Evolutionary conservation across 2,113 vertebrate genomes (phyloP).

Genomic region (Clinocottus analis): DNA sequence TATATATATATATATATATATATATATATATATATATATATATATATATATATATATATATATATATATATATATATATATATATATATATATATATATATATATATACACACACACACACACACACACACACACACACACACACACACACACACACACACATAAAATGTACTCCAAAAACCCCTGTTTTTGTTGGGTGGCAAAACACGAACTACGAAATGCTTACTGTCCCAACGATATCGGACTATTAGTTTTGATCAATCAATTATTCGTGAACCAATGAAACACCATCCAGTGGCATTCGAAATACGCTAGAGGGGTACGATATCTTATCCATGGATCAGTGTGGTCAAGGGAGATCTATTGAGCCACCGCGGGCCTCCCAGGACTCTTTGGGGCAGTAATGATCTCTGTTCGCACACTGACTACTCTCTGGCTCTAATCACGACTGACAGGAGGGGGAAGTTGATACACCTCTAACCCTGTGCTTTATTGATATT

Average conservation of each 20-base stretch:
- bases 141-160: too few species aligned
- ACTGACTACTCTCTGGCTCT: slow-evolving; percentile 72
- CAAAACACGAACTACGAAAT: background rate
- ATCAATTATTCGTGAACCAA: slow-evolving; percentile 11
- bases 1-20: slow-evolving; percentile 39
- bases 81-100: background rate
- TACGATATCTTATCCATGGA: slow-evolving; percentile 51
- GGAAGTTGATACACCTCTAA: slow-evolving; percentile 74
- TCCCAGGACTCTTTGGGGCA: slow-evolving; percentile 77
- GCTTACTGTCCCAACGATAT: background rate
- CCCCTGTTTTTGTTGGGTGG: background rate
- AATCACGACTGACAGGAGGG: slow-evolving; percentile 78
- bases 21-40: background rate
- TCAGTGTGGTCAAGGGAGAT: slow-evolving; percentile 49
- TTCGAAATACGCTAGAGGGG: slow-evolving; percentile 42
- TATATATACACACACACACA: slow-evolving; percentile 39
- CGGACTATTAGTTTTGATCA: background rate
- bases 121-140: background rate
- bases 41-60: too few species aligned
- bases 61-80: too few species aligned
- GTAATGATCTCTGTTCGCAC: slow-evolving; percentile 76
- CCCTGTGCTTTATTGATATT: slow-evolving; percentile 57
- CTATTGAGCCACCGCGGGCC: slow-evolving; percentile 69
- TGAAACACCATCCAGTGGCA: slow-evolving; percentile 27
- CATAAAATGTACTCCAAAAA: too few species aligned